These are phyloP conservation scores for Centropus bengalensis DNA, from an alignment of 2,113 vertebrate species.

Conservation along the genomic window DNA sequence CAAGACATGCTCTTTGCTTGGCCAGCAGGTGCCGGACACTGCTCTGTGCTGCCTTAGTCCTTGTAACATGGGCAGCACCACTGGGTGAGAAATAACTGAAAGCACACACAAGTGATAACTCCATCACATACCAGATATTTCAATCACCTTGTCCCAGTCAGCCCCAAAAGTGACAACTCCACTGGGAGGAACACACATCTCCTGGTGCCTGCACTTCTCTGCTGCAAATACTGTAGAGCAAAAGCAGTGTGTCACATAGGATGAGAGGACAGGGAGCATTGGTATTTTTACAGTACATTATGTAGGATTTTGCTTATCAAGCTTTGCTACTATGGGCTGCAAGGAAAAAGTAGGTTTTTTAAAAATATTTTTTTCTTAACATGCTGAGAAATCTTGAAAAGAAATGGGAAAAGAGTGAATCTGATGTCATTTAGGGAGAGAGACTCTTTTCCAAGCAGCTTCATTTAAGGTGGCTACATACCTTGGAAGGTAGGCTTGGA, in stretches of 20 bases:
- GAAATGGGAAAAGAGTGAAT: not conserved
- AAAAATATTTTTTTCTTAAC: not conserved
- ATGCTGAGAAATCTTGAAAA: not conserved
- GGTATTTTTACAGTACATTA: not conserved
- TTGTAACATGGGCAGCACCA: fast-evolving
- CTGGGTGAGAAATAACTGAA: not conserved
- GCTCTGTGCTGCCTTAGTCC: not conserved
- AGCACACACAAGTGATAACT: not conserved
- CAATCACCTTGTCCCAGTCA: not conserved
- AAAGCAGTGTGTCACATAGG: not conserved
- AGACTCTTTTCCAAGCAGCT: not conserved
- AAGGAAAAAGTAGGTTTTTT: not conserved
- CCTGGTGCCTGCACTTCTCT: not conserved
- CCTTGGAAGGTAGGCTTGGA: not conserved
- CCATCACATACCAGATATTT: fast-evolving
- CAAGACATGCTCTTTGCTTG: fast-evolving
- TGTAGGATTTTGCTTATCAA: not conserved
- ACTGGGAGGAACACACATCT: not conserved
- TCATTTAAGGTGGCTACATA: not conserved
- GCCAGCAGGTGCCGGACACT: not conserved
- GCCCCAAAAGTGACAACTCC: not conserved
- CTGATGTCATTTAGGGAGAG: not conserved
- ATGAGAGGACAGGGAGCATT: fast-evolving
- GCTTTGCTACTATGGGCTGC: not conserved
- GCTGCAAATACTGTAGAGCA: fast-evolving